Conservation (phyloP, 2,797 vertebrate species). For the Heliangelus exortis region DNA sequence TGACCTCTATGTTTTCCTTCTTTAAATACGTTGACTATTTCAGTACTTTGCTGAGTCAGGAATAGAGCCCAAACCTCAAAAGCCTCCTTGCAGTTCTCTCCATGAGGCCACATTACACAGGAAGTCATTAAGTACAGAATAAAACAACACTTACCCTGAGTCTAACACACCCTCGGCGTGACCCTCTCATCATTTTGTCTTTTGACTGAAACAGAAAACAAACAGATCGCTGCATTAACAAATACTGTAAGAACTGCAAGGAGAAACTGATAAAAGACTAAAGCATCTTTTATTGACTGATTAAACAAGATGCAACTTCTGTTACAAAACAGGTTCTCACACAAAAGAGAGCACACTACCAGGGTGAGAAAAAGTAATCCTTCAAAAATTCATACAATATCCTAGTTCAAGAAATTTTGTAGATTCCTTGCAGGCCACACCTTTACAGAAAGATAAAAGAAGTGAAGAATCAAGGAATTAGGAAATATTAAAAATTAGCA, state of each 20-base stretch:
- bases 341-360: neutral
- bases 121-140: neutral
- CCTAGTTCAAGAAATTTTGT: neutral
- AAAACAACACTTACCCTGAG: conserved; percentile 88
- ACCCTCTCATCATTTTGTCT: conserved; percentile 99
- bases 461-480: neutral
- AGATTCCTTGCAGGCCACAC: neutral
- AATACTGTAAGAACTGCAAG: neutral
- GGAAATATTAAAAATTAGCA: neutral
- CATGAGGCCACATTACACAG: neutral
- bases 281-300: neutral
- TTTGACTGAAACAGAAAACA: conserved; percentile 90
- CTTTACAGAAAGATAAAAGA: neutral
- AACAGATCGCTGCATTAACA: conserved; percentile 22
- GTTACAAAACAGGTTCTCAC: neutral
- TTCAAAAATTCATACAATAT: neutral
- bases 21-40: conserved; percentile 30
- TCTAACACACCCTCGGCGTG: conserved; percentile 96
- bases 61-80: conserved; percentile 27
- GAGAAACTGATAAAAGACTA: neutral
- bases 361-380: neutral
- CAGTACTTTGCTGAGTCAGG: conserved; percentile 20
- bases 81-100: conserved; percentile 26
- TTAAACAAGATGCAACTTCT: neutral
- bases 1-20: conserved; percentile 13